Conservation (phyloP, 2,113 vertebrate genomes). For the Erythrolamprus reginae region DNA sequence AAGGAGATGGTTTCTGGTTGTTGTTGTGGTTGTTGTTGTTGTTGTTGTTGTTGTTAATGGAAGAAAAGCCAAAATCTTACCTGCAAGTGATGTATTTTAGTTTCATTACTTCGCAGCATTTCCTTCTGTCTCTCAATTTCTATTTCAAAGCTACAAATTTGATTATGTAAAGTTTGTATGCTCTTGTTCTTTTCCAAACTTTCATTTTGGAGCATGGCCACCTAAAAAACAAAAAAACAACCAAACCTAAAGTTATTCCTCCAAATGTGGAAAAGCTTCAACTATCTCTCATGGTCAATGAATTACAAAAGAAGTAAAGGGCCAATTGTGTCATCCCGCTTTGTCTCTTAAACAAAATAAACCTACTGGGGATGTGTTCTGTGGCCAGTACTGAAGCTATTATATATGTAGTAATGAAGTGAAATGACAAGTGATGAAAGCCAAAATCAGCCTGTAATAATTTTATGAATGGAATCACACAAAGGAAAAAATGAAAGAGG, state of each 20-base stretch:
- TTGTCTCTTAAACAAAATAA: not conserved
- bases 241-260: slow-evolving; percentile 50
- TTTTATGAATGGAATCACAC: slow-evolving; percentile 24
- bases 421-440: slow-evolving; percentile 23
- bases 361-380: not conserved
- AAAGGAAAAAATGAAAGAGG: not conserved
- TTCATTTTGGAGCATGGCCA: slow-evolving; percentile 79
- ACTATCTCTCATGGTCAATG: slow-evolving; percentile 17
- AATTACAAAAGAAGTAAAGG: not conserved
- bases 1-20: slow-evolving; percentile 16
- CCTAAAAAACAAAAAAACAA: slow-evolving; percentile 71
- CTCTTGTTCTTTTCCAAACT: slow-evolving; percentile 81
- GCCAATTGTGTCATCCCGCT: not conserved
- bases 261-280: slow-evolving; percentile 47
- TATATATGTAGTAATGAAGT: slow-evolving; percentile 5
- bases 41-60: slow-evolving; percentile 40
- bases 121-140: slow-evolving; percentile 80
- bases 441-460: slow-evolving; percentile 34
- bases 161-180: slow-evolving; percentile 78
- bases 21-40: no score
- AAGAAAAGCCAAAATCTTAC: slow-evolving; percentile 57
- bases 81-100: slow-evolving; percentile 79
- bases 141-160: slow-evolving; percentile 79
- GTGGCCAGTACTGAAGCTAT: not conserved
- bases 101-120: slow-evolving; percentile 77